Conservation (phyloP, 2,888 invertebrate species). For the Rugalucina vietnamica region DNA sequence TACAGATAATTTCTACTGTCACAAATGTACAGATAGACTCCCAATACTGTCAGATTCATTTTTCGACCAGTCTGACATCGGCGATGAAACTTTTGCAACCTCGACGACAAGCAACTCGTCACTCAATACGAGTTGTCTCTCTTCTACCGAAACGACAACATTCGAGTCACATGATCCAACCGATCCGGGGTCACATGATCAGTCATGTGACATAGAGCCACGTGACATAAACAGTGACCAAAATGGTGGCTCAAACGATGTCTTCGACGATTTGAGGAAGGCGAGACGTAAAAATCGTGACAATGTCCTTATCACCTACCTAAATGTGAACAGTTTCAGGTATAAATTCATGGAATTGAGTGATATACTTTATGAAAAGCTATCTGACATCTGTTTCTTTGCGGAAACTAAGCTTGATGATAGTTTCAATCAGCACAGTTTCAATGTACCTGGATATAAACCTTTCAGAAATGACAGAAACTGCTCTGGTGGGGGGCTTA, state of each 20-base stretch:
- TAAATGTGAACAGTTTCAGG: too few relatives aligned
- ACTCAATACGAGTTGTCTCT: background rate
- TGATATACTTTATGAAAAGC: too few relatives aligned
- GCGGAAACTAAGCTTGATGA: too few relatives aligned
- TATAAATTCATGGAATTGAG: too few relatives aligned
- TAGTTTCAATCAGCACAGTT: too few relatives aligned
- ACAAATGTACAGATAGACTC: background rate
- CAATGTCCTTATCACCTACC: background rate
- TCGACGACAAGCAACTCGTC: background rate
- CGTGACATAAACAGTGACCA: too few relatives aligned
- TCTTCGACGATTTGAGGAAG: background rate
- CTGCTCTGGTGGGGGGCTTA: too few relatives aligned
- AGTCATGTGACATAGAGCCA: too few relatives aligned
- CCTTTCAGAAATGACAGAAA: too few relatives aligned
- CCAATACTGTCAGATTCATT: background rate
- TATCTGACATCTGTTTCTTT: too few relatives aligned
- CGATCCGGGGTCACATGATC: background rate
- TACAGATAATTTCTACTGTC: background rate
- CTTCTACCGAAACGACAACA: background rate
- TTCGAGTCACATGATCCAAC: background rate
- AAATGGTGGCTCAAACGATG: too few relatives aligned
- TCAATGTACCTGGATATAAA: too few relatives aligned
- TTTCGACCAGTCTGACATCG: background rate
- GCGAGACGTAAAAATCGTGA: background rate
- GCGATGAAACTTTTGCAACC: background rate